Evolutionary conservation across 2,888 invertebrate species (phyloP).

Genomic region (Drosophila paramelanica): DNA sequence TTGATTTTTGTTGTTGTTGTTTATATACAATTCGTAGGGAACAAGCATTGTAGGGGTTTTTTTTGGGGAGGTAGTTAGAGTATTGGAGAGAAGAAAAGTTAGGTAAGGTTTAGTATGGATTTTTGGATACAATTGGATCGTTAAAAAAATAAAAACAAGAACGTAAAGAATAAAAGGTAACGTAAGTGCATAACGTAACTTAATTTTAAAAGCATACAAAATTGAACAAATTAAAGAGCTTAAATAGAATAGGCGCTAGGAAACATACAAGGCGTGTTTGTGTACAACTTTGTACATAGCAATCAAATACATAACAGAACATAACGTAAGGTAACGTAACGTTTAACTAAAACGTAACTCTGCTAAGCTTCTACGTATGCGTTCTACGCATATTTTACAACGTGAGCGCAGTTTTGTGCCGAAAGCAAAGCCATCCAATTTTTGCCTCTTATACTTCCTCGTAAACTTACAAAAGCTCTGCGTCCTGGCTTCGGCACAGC

Average conservation of each 20-base stretch:
- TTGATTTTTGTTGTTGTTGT: slow-evolving; percentile 4
- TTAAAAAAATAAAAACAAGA: slow-evolving; percentile 4
- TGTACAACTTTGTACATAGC: slow-evolving; percentile 12
- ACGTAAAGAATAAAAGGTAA: slow-evolving; percentile 36
- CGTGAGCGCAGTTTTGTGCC: slow-evolving; percentile 44
- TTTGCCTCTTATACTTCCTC: slow-evolving; percentile 19
- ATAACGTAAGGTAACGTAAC: slow-evolving; percentile 28
- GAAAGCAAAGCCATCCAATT: slow-evolving; percentile 55
- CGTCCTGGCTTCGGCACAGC: slow-evolving; percentile 23
- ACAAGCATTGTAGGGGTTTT: slow-evolving; percentile 8
- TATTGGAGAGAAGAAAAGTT: slow-evolving; percentile 62
- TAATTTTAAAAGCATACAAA: slow-evolving; percentile 23
- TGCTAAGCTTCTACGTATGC: slow-evolving; percentile 45
- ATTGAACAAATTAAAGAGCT: background rate
- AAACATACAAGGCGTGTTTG: slow-evolving; percentile 17
- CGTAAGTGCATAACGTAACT: slow-evolving; percentile 30
- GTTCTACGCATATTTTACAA: slow-evolving; percentile 46
- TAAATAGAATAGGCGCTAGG: background rate
- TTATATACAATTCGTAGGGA: slow-evolving; percentile 49
- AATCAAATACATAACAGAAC: slow-evolving; percentile 25
- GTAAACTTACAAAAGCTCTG: slow-evolving; percentile 71
- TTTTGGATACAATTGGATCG: slow-evolving; percentile 3
- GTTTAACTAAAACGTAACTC: slow-evolving; percentile 29
- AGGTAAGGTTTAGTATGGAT: slow-evolving; percentile 53
- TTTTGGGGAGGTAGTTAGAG: slow-evolving; percentile 36